A percentile compares a stretch with the other conserved stretches of the same genome.
phyloP scores from a whole-genome alignment of 37 sponge, comb jelly and placozoan genomes.

The Dysidea cf. avara region DNA sequence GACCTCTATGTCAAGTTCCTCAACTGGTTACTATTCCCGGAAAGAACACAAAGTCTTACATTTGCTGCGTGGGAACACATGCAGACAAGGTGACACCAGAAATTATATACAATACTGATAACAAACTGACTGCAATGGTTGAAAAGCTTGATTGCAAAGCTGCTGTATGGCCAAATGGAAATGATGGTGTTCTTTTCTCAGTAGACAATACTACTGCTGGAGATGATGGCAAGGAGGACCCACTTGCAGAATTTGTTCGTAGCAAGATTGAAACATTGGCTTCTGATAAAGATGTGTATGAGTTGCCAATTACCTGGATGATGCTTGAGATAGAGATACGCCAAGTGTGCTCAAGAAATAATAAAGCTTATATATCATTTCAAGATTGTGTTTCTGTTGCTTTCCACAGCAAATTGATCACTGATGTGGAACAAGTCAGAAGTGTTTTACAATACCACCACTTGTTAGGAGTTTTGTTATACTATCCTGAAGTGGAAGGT shows the following conservation, averaged over 20 bases:
- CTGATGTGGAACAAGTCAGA: background rate
- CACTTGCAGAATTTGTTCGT: conserved; percentile 3
- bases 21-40: no score
- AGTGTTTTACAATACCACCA: conserved; percentile 61
- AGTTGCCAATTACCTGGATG: conserved; percentile 51
- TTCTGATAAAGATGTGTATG: background rate
- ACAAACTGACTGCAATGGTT: no score
- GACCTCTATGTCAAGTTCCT: no score
- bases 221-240: conserved; percentile 27
- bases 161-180: no score
- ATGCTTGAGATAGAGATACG: conserved; percentile 16
- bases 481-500: conserved; percentile 25
- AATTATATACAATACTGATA: no score
- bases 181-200: no score
- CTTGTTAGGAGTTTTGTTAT: conserved; percentile 49
- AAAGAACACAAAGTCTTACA: no score
- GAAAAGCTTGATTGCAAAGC: no score
- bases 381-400: conserved; percentile 21
- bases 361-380: conserved; percentile 11
- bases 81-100: no score
- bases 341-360: conserved; percentile 14
- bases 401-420: conserved; percentile 3
- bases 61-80: no score
- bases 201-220: conserved; percentile 65
- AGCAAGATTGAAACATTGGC: conserved; percentile 25